Conservation (phyloP, 2,113 vertebrate genomes). For the Tetrax tetrax region DNA sequence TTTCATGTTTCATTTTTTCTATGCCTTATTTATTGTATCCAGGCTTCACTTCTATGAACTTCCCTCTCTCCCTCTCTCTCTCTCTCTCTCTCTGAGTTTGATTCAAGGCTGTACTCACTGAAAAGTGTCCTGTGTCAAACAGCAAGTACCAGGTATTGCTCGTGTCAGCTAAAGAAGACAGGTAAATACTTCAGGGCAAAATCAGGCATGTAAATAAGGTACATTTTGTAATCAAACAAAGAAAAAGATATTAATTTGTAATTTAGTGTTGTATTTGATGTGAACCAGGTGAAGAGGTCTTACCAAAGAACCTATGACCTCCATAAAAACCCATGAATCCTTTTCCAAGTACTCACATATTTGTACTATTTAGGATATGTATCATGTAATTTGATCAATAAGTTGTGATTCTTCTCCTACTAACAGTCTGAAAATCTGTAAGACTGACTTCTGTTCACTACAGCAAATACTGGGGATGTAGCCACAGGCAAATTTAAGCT, state of each 20-base stretch:
- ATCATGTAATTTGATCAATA: not conserved
- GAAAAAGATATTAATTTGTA: conserved; percentile 83
- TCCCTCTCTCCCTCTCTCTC: not conserved
- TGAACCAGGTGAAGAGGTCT: conserved; percentile 80
- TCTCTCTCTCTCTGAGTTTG: not conserved
- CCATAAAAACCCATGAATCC: conserved; percentile 8
- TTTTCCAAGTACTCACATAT: not conserved
- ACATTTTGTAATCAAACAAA: conserved; percentile 72
- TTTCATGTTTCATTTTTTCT: not conserved
- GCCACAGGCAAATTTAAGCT: not conserved
- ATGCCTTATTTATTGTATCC: not conserved
- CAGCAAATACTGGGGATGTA: rapidly evolving
- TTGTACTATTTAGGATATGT: not conserved
- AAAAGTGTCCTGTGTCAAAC: conserved; percentile 28
- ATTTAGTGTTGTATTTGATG: conserved; percentile 87
- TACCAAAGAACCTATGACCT: conserved; percentile 47
- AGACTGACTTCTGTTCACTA: not conserved
- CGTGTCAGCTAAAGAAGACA: conserved; percentile 81
- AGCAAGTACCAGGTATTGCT: conserved; percentile 74
- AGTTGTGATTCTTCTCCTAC: not conserved
- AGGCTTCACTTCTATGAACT: not conserved
- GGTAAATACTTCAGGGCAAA: conserved; percentile 74
- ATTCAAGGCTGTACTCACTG: not conserved
- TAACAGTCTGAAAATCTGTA: not conserved
- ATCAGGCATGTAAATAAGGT: conserved; percentile 83